phyloP scores from a whole-genome alignment of 2,797 vertebrate species.

The Natrix natrix region DNA sequence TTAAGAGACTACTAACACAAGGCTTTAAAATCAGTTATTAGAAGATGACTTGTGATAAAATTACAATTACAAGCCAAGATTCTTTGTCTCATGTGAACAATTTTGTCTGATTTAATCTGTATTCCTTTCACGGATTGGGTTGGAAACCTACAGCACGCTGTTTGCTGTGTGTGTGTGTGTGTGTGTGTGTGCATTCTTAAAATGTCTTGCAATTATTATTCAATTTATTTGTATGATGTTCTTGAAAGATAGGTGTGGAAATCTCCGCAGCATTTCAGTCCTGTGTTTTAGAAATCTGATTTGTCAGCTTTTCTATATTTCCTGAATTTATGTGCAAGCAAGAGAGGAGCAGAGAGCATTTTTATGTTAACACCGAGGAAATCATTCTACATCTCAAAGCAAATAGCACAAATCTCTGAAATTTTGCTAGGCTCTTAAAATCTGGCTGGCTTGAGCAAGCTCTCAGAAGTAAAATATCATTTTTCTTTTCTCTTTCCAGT shows the following conservation, averaged over 20 bases:
- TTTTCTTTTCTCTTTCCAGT: not conserved
- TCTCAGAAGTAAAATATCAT: conserved; percentile 19
- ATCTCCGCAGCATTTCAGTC: not conserved
- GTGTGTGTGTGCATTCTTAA: not conserved
- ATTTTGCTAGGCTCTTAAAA: not conserved
- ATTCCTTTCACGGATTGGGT: not conserved
- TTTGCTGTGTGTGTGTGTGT: not conserved
- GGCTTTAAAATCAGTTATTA: not conserved
- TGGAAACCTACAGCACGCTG: not conserved
- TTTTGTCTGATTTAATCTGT: not conserved
- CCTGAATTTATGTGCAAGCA: not conserved
- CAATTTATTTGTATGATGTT: not conserved
- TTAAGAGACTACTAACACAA: not conserved
- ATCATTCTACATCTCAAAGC: conserved; percentile 12
- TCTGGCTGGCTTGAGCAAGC: not conserved
- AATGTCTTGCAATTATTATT: not conserved
- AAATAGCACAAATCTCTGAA: not conserved
- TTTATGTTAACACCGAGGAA: conserved; percentile 24
- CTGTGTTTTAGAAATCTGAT: not conserved
- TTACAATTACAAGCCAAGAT: not conserved
- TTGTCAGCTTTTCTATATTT: not conserved
- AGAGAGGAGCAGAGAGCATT: not conserved
- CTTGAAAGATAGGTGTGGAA: conserved; percentile 8
- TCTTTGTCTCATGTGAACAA: not conserved
- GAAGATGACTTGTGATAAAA: not conserved